Base-by-base conservation (phyloP, 1,140 invertebrate species). In the Nephila pilipes region DNA sequence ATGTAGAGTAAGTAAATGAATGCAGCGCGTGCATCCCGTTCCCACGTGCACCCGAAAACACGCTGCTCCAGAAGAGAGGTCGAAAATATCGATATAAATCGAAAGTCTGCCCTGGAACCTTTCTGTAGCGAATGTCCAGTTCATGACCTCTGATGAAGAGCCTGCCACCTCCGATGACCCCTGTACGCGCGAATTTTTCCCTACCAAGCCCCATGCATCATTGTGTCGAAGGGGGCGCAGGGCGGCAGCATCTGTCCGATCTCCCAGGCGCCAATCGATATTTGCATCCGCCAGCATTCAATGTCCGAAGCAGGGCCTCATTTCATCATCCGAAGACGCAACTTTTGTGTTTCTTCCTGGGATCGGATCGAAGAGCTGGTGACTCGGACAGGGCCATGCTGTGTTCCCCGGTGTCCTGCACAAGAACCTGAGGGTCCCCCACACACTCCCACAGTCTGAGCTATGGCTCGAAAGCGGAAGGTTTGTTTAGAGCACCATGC, bases 211-310 rank as follows among this genome's bases (percentile, higher is more conserved):
- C 58, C 58, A 60, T 60, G 58, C 58, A 60, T 60, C 58, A 60
- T 60, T 60, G 81, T n/a, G 36, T 54, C 46, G 46, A 46, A 46
- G 46, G 36, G 54, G 54, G 36, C 16, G 38, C 32, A 38, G 54
- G 36, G 85, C 20, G 54, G 85, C 29, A 58, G 55, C 85, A 87
- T 58, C 85, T 87, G 85, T 87, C 57, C 58, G 18, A 60, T 60
- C 85, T 87, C 85, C 58, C 85, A 87, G 85, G 85, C 85, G 32
- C 85, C 85, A 87, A 87, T 87, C 85, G 58, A 87, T 87, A 87
- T 87, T 87, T 87, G 85, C 81, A 85, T 85, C 81, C 81, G 16
- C 81, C 81, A 46, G 20, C 25, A 58, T 38, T 87, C 85, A 63
- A 87, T 87, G 85, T 87, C 85, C 58, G 85, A 85, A 85, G 54